Percentiles rank a stretch among this genome's conserved stretches.
Evolutionary conservation across 2,888 invertebrate species (phyloP).

Genomic region (Opisthograptis luteolata): DNA sequence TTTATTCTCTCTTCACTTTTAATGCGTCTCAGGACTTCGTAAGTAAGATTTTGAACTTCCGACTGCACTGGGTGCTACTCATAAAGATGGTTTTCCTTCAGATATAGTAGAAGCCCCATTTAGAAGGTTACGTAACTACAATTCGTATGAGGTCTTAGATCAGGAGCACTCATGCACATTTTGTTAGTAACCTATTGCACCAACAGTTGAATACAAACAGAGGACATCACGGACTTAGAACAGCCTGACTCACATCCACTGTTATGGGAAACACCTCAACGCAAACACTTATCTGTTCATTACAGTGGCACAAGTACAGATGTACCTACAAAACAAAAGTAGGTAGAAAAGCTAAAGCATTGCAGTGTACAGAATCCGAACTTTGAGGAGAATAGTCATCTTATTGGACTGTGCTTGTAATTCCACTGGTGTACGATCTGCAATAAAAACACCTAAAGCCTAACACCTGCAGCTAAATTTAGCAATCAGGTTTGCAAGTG

Average conservation of each 20-base stretch:
- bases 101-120: conserved; percentile 4
- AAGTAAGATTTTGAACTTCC: conserved; percentile 46
- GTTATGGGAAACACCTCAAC: conserved; percentile 4
- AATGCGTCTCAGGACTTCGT: conserved; percentile 57
- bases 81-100: conserved; percentile 4
- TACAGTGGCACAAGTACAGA: conserved; percentile 6
- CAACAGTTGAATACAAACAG: conserved; percentile 13
- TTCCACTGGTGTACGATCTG: not conserved
- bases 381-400: not conserved
- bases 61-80: conserved; percentile 25
- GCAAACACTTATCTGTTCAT: conserved; percentile 9
- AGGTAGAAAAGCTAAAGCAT: conserved; percentile 10
- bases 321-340: not conserved
- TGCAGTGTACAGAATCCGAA: conserved; percentile 11
- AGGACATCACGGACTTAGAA: conserved; percentile 9
- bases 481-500: not conserved
- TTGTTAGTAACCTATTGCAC: conserved; percentile 8
- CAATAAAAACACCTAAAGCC: not conserved
- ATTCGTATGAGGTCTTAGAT: conserved; percentile 4
- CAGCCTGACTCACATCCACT: conserved; percentile 14
- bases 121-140: conserved; percentile 7
- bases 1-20: conserved; percentile 48
- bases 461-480: not conserved
- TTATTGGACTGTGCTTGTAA: not conserved
- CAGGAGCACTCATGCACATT: conserved; percentile 19